These are phyloP conservation scores for Chironex yamaguchii DNA, from an alignment of 30 jellyfish, hydroid and myxozoan species.

Conservation along the genomic window DNA sequence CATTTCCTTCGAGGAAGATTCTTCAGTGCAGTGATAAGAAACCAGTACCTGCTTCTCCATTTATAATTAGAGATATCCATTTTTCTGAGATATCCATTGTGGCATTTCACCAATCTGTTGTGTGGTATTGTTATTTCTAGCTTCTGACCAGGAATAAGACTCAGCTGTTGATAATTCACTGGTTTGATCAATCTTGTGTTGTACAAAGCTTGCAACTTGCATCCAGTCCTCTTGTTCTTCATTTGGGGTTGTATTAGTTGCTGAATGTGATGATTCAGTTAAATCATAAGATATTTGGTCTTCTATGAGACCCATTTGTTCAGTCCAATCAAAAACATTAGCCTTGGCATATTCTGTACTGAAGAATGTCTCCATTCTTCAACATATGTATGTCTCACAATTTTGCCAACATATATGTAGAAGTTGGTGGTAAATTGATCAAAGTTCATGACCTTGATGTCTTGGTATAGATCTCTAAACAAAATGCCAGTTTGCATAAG, in stretches of 20 bases:
- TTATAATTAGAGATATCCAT: slow-evolving; percentile 20
- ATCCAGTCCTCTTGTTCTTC: slow-evolving; percentile 66
- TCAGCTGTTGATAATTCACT: slow-evolving; percentile 9
- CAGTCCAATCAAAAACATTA: slow-evolving; percentile 34
- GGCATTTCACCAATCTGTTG: slow-evolving; percentile 62
- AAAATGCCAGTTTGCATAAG: slow-evolving; percentile 9
- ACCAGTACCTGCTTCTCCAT: slow-evolving; percentile 64
- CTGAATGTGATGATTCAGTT: slow-evolving; percentile 18
- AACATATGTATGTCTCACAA: slow-evolving; percentile 7
- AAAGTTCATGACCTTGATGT: slow-evolving; percentile 28
- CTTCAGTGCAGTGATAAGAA: background rate
- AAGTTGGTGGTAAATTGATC: slow-evolving; percentile 26
- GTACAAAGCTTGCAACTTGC: slow-evolving; percentile 51
- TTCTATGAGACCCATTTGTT: slow-evolving; percentile 23
- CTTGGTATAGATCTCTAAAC: slow-evolving; percentile 9
- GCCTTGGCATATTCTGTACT: slow-evolving; percentile 38
- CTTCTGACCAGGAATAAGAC: slow-evolving; percentile 49
- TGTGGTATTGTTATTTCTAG: slow-evolving; percentile 37
- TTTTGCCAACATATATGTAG: slow-evolving; percentile 3
- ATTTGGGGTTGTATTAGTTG: slow-evolving; percentile 4
- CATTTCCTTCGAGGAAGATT: background rate
- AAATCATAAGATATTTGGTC: slow-evolving; percentile 9
- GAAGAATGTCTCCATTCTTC: background rate
- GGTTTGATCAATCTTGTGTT: slow-evolving; percentile 14
- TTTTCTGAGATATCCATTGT: slow-evolving; percentile 48